These are phyloP conservation scores for Cheirogaleus medius DNA, from an alignment of 2,113 vertebrate species.

Conservation along the genomic window DNA sequence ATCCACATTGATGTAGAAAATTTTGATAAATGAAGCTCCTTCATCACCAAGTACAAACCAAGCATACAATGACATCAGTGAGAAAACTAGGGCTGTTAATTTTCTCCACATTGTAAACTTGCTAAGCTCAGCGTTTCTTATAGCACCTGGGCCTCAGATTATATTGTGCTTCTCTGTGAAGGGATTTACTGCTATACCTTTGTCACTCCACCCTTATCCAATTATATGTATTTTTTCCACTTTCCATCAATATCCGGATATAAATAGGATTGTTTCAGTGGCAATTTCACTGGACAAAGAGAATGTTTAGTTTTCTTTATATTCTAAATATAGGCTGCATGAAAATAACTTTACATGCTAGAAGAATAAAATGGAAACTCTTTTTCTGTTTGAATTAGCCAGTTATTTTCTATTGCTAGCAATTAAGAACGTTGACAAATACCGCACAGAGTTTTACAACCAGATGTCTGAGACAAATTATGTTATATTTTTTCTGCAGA, in stretches of 20 bases:
- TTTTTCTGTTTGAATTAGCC: conserved; percentile 13
- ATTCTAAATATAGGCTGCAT: background rate
- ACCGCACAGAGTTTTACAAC: background rate
- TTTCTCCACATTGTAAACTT: background rate
- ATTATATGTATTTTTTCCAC: background rate
- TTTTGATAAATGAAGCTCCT: background rate
- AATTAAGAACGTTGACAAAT: background rate
- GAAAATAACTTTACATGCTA: background rate
- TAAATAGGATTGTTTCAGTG: background rate
- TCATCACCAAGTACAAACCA: background rate
- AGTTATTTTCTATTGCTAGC: background rate
- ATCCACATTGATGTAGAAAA: background rate
- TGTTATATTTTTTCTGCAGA: background rate
- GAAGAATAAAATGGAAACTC: background rate
- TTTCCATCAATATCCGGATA: background rate
- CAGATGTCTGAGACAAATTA: background rate
- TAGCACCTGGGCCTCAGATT: background rate
- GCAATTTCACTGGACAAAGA: background rate
- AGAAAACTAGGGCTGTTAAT: background rate
- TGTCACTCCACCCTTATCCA: background rate
- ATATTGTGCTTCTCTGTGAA: background rate
- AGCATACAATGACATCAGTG: background rate
- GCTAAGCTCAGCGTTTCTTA: background rate
- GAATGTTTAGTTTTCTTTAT: background rate
- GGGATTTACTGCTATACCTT: background rate